Evolutionary conservation across 2,113 vertebrate genomes (phyloP), one percentile per base, ranked within the genome.

Genomic region (Gorilla gorilla): DNA sequence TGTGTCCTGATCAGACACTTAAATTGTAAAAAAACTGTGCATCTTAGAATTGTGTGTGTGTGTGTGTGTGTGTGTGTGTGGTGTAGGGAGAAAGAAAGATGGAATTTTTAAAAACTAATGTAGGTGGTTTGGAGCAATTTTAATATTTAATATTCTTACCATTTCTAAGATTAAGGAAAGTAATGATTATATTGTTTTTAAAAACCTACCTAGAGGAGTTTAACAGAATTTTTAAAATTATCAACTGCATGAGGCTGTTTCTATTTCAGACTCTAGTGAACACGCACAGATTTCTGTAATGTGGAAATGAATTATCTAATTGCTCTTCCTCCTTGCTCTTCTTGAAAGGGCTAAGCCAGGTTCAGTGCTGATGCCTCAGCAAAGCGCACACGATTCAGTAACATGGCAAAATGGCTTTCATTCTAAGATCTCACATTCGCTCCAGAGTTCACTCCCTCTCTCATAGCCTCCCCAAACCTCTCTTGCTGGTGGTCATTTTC

Each of bases 101-200:
- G 20, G 30, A 73, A 64, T 89, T 86, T 10, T 32, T 11, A 20
- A 83, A 75, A 82, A 43, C 3, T 50, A 55, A 40, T 70, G 12
- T 27, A 79, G 50, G 12, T 96, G 23, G 17, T 89, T 93, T 85
- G 25, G 73, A 72, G 43, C 2, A 30, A 48, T 75, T 89, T 93
- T 89, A 86, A 61, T 76, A 80, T 87, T 95, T 94, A 70, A 88
- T 91, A 81, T 92, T 95, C 72, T 90, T 10, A 76, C 32, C 14
- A 61, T 68, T 89, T 90, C 93, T 83, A 68, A 89, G 17, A 79
- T 50, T 68, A 70, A 92, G 35, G 76, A 92, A 96, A 94, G 93
- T 89, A 85, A 68, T 23, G 43, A 55, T 70, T 52, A 80, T 23
- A 59, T 43, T 73, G 7, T 88, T 95, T 88, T 68, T 6, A 6